phyloP scores from a whole-genome alignment of 2,797 vertebrate species.

The Falco novaeseelandiae region DNA sequence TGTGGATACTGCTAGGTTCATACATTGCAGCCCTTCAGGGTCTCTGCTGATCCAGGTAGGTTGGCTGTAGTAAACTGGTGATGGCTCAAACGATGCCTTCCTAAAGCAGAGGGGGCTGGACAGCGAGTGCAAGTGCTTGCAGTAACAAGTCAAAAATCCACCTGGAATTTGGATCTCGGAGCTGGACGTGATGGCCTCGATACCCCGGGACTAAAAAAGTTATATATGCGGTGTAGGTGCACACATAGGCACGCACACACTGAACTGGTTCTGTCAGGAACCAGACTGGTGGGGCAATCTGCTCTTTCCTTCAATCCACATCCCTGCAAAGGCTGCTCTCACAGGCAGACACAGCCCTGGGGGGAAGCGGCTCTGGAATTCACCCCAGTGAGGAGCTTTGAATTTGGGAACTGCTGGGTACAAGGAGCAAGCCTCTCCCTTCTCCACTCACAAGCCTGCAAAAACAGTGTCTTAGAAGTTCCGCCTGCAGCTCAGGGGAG shows the following conservation, averaged over 20 bases:
- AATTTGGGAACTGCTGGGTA: background rate
- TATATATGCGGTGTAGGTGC: background rate
- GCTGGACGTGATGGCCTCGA: background rate
- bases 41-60: background rate
- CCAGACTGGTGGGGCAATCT: background rate
- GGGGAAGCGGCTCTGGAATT: conserved; percentile 29
- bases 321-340: background rate
- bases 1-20: background rate
- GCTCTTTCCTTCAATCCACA: conserved; percentile 44
- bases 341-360: background rate
- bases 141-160: background rate
- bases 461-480: background rate
- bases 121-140: background rate
- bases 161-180: background rate
- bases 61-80: background rate
- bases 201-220: background rate
- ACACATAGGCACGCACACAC: background rate
- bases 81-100: background rate
- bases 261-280: background rate
- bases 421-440: background rate
- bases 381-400: background rate
- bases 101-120: background rate
- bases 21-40: background rate
- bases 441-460: rapidly evolving
- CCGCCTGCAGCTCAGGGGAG: background rate